Percentiles rank a stretch among this genome's conserved stretches.
Evolutionary conservation across 2,113 vertebrate genomes (phyloP).

Genomic region (Hippocampus barbouri): DNA sequence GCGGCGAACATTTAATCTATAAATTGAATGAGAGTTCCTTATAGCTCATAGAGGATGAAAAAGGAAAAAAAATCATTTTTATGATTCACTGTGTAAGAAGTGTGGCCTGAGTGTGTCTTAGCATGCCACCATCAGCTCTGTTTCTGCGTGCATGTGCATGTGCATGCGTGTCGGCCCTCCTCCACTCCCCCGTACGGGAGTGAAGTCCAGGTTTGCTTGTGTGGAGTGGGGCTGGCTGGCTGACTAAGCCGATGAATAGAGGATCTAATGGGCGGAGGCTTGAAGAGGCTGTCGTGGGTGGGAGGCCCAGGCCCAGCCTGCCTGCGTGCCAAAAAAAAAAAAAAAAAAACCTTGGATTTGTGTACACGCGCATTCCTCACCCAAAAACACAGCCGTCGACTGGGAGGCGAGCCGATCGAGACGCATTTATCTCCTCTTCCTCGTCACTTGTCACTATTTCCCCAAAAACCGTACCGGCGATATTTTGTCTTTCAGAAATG

Average conservation of each 20-base stretch:
- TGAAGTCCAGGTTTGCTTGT: slow-evolving; percentile 68
- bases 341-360: slow-evolving; percentile 79
- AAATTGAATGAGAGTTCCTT: too few relatives aligned
- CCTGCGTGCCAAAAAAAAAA: slow-evolving; percentile 55
- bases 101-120: slow-evolving; percentile 47
- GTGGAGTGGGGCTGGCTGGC: slow-evolving; percentile 65
- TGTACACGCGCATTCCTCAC: slow-evolving; percentile 74
- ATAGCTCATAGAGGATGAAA: not conserved
- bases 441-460: too few relatives aligned
- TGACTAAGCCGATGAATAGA: slow-evolving; percentile 85
- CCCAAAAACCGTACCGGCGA: too few relatives aligned
- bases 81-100: not conserved
- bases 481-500: too few relatives aligned
- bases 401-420: slow-evolving; percentile 41
- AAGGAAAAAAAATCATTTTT: not conserved
- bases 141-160: slow-evolving; percentile 33
- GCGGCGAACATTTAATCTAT: not conserved
- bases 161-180: slow-evolving; percentile 22
- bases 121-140: slow-evolving; percentile 36
- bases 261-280: slow-evolving; percentile 76
- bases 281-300: slow-evolving; percentile 73
- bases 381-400: slow-evolving; percentile 38
- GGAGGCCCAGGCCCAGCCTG: slow-evolving; percentile 70
- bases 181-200: slow-evolving; percentile 58
- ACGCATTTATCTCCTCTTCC: not conserved